Percentiles rank a stretch among this genome's conserved stretches.
Evolutionary conservation across 2,797 vertebrate species (phyloP).

Genomic region (Hafferia zeledoni): DNA sequence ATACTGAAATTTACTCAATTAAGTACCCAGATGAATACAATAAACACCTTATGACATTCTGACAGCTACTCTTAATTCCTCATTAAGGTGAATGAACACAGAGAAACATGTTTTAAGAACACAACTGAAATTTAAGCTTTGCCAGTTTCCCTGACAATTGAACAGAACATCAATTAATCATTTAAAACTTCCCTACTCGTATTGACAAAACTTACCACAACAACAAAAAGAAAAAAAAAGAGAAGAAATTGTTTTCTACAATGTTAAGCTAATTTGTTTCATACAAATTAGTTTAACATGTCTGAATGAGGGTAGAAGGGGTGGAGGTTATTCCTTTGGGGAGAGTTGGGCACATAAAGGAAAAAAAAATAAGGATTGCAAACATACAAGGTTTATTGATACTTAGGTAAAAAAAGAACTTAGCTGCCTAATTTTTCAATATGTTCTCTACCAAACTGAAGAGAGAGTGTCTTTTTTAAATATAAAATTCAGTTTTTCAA

Average conservation of each 20-base stretch:
- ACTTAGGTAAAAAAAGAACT: constrained; percentile 26
- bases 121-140: constrained; percentile 51
- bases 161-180: constrained; percentile 61
- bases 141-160: constrained; percentile 62
- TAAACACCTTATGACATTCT: constrained; percentile 45
- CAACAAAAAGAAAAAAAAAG: not conserved
- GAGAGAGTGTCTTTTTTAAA: not conserved
- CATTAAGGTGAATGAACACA: not conserved
- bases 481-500: constrained; percentile 26
- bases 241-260: not conserved
- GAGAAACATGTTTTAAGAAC: constrained; percentile 6
- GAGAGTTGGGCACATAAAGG: constrained; percentile 8
- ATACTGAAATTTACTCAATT: not conserved
- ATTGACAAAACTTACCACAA: constrained; percentile 17
- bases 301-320: constrained; percentile 3
- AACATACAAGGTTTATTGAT: constrained; percentile 10
- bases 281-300: constrained; percentile 49
- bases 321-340: not conserved
- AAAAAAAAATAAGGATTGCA: constrained; percentile 11
- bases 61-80: constrained; percentile 48
- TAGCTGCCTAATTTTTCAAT: not conserved
- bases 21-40: constrained; percentile 35
- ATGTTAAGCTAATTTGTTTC: constrained; percentile 51
- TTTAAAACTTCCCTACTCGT: constrained; percentile 31
- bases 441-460: not conserved